A percentile compares a stretch with the other conserved stretches of the same genome.
These are phyloP conservation scores for Benthosema pterotum DNA, from an alignment of 2,797 vertebrate species.

Conservation along the genomic window DNA sequence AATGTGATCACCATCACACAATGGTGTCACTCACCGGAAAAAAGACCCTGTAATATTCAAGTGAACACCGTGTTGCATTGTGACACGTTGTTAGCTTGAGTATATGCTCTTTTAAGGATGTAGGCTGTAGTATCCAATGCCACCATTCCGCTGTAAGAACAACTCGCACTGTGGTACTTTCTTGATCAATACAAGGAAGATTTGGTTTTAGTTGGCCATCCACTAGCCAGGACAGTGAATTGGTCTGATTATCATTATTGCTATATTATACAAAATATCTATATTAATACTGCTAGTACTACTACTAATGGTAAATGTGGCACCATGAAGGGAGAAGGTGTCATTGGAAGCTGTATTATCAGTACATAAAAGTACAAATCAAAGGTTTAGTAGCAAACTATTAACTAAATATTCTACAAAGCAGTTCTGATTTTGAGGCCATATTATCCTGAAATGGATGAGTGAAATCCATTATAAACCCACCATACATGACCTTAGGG, in stretches of 20 bases:
- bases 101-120: too few relatives aligned
- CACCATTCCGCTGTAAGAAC: constrained; percentile 4
- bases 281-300: not conserved
- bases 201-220: too few relatives aligned
- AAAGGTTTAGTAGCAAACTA: constrained; percentile 1
- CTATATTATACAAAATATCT: too few relatives aligned
- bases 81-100: too few relatives aligned
- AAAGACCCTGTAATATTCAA: too few relatives aligned
- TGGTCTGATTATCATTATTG: too few relatives aligned
- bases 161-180: not conserved
- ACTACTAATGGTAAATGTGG: not conserved
- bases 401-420: constrained; percentile 19
- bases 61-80: too few relatives aligned
- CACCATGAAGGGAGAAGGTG: not conserved
- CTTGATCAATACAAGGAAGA: too few relatives aligned
- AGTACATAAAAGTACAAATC: not conserved
- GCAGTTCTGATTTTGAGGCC: constrained; percentile 35
- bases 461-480: constrained; percentile 24
- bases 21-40: too few relatives aligned
- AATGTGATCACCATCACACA: too few relatives aligned
- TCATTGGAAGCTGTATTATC: constrained; percentile 11
- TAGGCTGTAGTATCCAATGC: not conserved
- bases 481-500: constrained; percentile 38
- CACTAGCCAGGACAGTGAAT: too few relatives aligned
- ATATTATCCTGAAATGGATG: constrained; percentile 13